A percentile compares a stretch with the other conserved stretches of the same genome.
phyloP scores from a whole-genome alignment of 2,888 invertebrate species.

The Microchrysa polita region DNA sequence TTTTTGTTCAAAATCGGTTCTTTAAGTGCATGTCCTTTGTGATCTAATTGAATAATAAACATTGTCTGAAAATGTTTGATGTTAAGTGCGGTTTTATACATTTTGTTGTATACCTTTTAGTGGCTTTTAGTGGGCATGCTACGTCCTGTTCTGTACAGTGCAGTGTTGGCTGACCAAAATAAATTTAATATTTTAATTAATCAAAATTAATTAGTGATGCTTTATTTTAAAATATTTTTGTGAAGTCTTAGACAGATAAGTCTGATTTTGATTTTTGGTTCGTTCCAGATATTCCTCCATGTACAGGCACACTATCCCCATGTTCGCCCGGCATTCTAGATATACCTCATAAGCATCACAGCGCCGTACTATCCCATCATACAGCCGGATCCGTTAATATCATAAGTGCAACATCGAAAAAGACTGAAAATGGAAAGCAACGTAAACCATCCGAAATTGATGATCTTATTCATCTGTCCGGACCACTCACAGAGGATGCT shows the following conservation, averaged over 20 bases:
- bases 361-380: conserved; percentile 46
- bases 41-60: neutral
- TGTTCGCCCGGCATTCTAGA: conserved; percentile 51
- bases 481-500: conserved; percentile 93
- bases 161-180: too few relatives aligned
- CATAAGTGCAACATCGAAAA: conserved; percentile 51
- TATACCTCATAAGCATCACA: conserved; percentile 44
- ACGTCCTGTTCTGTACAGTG: too few relatives aligned
- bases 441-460: conserved; percentile 70
- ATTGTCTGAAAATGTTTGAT: neutral
- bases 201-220: too few relatives aligned
- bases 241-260: too few relatives aligned
- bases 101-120: too few relatives aligned
- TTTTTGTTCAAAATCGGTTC: neutral
- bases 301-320: conserved; percentile 52
- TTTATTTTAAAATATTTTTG: too few relatives aligned
- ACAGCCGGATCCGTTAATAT: conserved; percentile 46
- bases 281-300: conserved; percentile 31
- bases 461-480: conserved; percentile 91
- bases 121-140: too few relatives aligned
- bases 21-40: too few relatives aligned
- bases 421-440: conserved; percentile 49
- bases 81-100: too few relatives aligned
- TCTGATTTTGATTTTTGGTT: neutral
- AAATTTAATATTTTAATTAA: too few relatives aligned